Percentiles rank a stretch among this genome's conserved stretches.
Conservation (phyloP, 1,140 invertebrate species). For the Aethina tumida region DNA sequence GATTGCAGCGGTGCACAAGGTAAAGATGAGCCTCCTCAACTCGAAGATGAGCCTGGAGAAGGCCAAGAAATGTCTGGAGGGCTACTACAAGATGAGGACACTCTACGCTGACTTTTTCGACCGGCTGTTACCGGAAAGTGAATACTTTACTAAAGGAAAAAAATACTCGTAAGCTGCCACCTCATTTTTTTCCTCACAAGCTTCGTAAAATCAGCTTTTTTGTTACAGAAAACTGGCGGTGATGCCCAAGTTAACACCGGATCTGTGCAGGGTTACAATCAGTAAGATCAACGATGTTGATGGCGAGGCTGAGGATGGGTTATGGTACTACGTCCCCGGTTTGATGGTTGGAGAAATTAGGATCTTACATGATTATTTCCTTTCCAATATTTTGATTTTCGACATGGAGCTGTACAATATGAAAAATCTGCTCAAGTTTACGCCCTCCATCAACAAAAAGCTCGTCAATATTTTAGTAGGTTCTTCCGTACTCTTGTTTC, state of each 20-base stretch:
- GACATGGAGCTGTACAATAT: slow-evolving; percentile 10
- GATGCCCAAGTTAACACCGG: slow-evolving; percentile 17
- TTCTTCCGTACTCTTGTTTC: not conserved
- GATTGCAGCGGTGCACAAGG: slow-evolving; percentile 7
- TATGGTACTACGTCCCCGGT: slow-evolving; percentile 8
- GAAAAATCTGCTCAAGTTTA: slow-evolving; percentile 18
- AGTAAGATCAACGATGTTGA: slow-evolving; percentile 13
- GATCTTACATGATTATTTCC: slow-evolving; percentile 11
- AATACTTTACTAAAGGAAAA: slow-evolving; percentile 10
- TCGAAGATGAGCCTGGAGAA: slow-evolving; percentile 19
- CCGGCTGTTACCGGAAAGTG: slow-evolving; percentile 8
- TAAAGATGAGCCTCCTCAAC: slow-evolving; percentile 12
- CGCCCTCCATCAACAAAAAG: slow-evolving; percentile 15
- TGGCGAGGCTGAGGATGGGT: slow-evolving; percentile 13
- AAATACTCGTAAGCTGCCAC: slow-evolving; percentile 13
- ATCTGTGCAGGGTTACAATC: slow-evolving; percentile 16
- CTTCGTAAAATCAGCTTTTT: slow-evolving; percentile 8
- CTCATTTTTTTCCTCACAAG: too few species aligned
- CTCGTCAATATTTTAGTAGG: slow-evolving; percentile 19
- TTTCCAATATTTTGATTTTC: slow-evolving; percentile 14
- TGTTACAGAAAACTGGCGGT: slow-evolving; percentile 13
- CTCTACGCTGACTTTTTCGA: slow-evolving; percentile 12
- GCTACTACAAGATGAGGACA: slow-evolving; percentile 13
- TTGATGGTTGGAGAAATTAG: slow-evolving; percentile 19
- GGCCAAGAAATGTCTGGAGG: slow-evolving; percentile 14